Evolutionary conservation across 2,888 invertebrate species (phyloP).

Genomic region (Seladonia tumulorum): DNA sequence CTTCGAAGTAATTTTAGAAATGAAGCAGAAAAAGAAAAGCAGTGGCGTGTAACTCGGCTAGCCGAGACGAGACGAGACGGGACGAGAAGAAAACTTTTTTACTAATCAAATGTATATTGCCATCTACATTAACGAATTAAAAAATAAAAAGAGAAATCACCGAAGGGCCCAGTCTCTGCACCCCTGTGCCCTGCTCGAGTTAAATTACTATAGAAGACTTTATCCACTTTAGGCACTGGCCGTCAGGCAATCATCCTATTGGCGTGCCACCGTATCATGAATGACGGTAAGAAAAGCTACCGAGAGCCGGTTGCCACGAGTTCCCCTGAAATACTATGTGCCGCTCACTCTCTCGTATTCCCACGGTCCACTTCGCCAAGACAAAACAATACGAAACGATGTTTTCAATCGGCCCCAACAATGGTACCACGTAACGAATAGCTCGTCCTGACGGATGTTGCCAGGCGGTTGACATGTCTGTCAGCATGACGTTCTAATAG

Average conservation of each 20-base stretch:
- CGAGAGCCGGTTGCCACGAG: constrained; percentile 72
- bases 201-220: constrained; percentile 81
- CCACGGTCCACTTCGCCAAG: constrained; percentile 67
- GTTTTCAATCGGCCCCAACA: constrained; percentile 29
- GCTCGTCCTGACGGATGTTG: constrained; percentile 26
- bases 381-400: constrained; percentile 56
- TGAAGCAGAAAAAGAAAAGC: neutral
- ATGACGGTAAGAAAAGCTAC: constrained; percentile 80
- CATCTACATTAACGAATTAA: neutral
- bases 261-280: constrained; percentile 79
- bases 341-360: constrained; percentile 65
- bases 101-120: constrained; percentile 2
- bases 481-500: constrained; percentile 25
- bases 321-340: constrained; percentile 76
- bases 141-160: constrained; percentile 32
- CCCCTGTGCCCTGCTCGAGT: constrained; percentile 76
- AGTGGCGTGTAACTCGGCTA: neutral
- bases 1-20: neutral
- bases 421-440: constrained; percentile 12
- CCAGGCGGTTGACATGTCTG: constrained; percentile 18
- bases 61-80: too few relatives aligned
- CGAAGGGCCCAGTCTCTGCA: constrained; percentile 56
- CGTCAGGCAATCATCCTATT: constrained; percentile 82
- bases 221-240: constrained; percentile 82
- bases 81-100: neutral